These are phyloP conservation scores for Cheilosia impressa DNA, from an alignment of 2,888 invertebrate genomes.

Conservation along the genomic window DNA sequence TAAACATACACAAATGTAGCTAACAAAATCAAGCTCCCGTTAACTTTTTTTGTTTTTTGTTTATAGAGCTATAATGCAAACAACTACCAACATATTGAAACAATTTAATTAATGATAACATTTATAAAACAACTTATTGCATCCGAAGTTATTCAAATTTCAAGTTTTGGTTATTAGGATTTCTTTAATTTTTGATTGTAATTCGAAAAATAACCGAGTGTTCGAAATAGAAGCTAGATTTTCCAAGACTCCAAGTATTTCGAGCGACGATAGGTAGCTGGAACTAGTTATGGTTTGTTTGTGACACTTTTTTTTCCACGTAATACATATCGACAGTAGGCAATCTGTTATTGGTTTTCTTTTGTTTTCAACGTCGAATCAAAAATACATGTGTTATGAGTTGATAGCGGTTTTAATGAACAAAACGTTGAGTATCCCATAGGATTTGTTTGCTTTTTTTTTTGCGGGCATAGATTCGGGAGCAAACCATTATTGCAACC, in stretches of 20 bases:
- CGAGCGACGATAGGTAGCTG: slow-evolving; percentile 24
- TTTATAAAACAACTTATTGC: slow-evolving; percentile 2
- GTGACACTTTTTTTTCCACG: background rate
- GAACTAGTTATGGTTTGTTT: slow-evolving; percentile 10
- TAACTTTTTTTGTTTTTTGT: background rate
- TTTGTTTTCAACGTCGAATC: background rate
- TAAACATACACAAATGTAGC: slow-evolving; percentile 19
- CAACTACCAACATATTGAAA: slow-evolving; percentile 33
- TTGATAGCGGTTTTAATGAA: too few species aligned
- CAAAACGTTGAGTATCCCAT: too few species aligned
- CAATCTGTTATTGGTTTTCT: background rate
- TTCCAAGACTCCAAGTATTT: background rate
- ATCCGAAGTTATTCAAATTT: slow-evolving; percentile 1
- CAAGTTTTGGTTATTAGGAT: background rate
- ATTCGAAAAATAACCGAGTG: slow-evolving; percentile 52
- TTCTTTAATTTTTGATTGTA: slow-evolving; percentile 12
- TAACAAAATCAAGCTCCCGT: slow-evolving; percentile 30
- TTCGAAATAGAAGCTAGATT: slow-evolving; percentile 6
- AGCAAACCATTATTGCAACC: too few species aligned
- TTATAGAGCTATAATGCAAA: slow-evolving; percentile 14
- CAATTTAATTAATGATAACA: slow-evolving; percentile 6
- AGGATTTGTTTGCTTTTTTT: too few species aligned
- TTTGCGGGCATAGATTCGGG: too few species aligned
- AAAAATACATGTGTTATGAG: background rate
- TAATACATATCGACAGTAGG: background rate